Conservation (phyloP, 2,888 invertebrate genomes). For the Drosophila mimetica region DNA sequence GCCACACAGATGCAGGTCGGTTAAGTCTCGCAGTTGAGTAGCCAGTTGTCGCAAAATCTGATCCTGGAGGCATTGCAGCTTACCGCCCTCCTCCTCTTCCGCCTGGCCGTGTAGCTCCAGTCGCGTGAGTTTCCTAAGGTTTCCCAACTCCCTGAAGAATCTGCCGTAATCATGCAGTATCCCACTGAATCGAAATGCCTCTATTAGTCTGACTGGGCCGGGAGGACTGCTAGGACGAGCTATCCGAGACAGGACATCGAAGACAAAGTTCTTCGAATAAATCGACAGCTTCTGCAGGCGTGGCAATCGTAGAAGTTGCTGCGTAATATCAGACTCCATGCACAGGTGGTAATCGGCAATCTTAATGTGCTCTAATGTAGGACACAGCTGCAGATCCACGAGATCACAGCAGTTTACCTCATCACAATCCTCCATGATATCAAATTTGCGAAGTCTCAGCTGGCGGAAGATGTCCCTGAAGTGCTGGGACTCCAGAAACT, state of each 20-base stretch:
- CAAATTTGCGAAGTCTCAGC: constrained; percentile 69
- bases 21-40: constrained; percentile 53
- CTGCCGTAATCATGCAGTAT: constrained; percentile 69
- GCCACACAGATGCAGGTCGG: constrained; percentile 69
- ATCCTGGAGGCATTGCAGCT: constrained; percentile 63
- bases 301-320: constrained; percentile 68
- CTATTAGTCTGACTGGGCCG: constrained; percentile 52
- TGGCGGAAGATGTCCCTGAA: constrained; percentile 71
- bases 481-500: constrained; percentile 70
- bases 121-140: constrained; percentile 57
- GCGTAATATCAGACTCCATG: constrained; percentile 71
- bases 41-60: constrained; percentile 64
- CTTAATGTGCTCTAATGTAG: constrained; percentile 76
- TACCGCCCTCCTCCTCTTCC: constrained; percentile 43
- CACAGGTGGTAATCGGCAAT: constrained; percentile 79
- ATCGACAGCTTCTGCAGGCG: constrained; percentile 69
- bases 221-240: constrained; percentile 49
- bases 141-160: constrained; percentile 65
- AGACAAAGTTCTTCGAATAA: constrained; percentile 76
- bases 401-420: constrained; percentile 79
- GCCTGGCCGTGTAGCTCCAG: constrained; percentile 58
- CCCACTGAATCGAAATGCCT: constrained; percentile 73
- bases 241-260: constrained; percentile 74
- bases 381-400: constrained; percentile 65
- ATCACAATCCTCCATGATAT: constrained; percentile 79